These are phyloP conservation scores for Sceloporus tristichus DNA, from an alignment of 2,113 vertebrate species.

Conservation along the genomic window DNA sequence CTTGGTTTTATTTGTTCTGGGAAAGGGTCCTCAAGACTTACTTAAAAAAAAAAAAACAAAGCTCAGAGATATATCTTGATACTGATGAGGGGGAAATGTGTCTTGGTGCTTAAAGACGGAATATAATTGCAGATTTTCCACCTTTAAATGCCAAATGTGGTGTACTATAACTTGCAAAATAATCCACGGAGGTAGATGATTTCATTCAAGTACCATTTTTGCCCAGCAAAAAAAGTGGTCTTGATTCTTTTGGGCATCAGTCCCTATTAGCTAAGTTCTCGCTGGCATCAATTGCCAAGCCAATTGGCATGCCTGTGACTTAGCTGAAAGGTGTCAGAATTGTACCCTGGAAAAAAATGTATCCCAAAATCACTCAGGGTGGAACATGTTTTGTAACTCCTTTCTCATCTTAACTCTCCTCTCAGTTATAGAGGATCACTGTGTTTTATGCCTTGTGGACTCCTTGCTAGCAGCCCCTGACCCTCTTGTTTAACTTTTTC, in stretches of 20 bases:
- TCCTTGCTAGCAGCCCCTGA: neutral
- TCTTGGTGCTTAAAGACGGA: neutral
- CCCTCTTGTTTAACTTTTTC: neutral
- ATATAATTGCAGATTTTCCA: too few species aligned
- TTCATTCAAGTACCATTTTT: too few species aligned
- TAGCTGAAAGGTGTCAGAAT: neutral
- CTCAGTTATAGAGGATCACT: neutral
- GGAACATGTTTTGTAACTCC: neutral
- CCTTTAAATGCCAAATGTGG: too few species aligned
- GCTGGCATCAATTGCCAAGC: neutral
- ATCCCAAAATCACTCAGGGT: neutral
- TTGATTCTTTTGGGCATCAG: neutral
- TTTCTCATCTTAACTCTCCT: neutral
- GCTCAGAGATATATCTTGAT: neutral
- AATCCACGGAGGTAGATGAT: too few species aligned
- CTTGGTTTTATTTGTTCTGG: slow-evolving; percentile 23
- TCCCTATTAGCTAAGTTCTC: too few species aligned
- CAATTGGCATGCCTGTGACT: neutral
- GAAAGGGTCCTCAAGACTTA: slow-evolving; percentile 31
- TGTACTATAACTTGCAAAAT: neutral
- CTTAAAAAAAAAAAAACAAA: neutral
- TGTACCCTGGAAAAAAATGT: neutral
- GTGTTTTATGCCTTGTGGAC: neutral
- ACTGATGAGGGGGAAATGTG: neutral
- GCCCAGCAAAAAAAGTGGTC: neutral